Evolutionary conservation across 2,888 invertebrate genomes (phyloP), one percentile per base, ranked within the genome.

Genomic region (Hydropsyche betteni): DNA sequence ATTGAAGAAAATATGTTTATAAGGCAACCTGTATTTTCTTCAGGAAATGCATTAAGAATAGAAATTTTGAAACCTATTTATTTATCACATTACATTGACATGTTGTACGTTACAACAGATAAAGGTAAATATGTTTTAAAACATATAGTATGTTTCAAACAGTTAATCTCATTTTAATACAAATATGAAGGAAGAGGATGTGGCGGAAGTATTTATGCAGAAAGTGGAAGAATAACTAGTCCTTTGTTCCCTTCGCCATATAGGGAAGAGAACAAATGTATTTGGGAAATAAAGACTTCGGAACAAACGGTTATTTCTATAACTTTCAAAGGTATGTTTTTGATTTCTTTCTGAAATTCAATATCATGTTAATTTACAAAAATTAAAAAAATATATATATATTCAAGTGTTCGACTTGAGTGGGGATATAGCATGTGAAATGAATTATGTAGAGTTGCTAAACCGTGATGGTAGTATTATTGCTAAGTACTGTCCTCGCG

Each of bases 361-460:
- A n/a, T 44, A 44, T 44, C 44, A 51, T 69, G 1, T 44, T n/a
- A 55, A 55, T 14, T 55, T 2, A 10, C 14, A 55, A 24, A 2
- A 24, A 24, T 14, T 55, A n/a, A 16, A 10, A 7, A n/a, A n/a
- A 55, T 3, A 55, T 55, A 55, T n/a, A n/a, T 14, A 55, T 14
- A 14, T 51, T 51, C 50, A 24, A 69, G 69, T 69, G 10, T 69
- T 69, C 50, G 69, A 69, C 14, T 12, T 69, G 14, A 24, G 69
- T 51, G 5, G 6, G 3, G 33, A 24, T 10, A 69, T 10, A 5
- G 7, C 14, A 7, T 69, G 69, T 51, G 69, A 69, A 24, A 7
- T 12, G 14, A 44, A 69, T 51, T 69, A 69, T 16, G 51, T 69
- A 16, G 69, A 69, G 34, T 14, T 69, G 16, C 14, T 38, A 5